These are phyloP conservation scores for Smutsia gigantea DNA, from an alignment of 2,797 vertebrate genomes.

Conservation along the genomic window DNA sequence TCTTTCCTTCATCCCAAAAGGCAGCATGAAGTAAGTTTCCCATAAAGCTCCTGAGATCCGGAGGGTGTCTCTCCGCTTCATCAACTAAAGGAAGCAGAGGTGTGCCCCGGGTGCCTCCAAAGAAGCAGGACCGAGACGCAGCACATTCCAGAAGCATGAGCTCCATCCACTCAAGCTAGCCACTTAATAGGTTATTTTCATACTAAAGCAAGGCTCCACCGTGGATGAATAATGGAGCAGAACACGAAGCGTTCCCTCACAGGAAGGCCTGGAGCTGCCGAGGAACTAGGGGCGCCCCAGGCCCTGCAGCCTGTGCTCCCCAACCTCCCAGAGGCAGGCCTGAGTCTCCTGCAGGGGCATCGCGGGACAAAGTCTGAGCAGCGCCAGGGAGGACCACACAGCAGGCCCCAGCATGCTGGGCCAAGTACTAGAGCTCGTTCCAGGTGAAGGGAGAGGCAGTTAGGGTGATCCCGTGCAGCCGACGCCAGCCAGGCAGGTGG, in stretches of 20 bases:
- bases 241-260: rapidly evolving
- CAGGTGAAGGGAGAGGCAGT: background rate
- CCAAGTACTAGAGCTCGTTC: rapidly evolving
- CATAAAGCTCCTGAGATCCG: rapidly evolving
- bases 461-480: rapidly evolving
- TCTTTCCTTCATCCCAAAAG: background rate
- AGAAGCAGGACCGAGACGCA: rapidly evolving
- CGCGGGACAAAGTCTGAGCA: rapidly evolving
- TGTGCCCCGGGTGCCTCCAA: rapidly evolving
- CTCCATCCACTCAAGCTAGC: background rate
- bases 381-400: rapidly evolving
- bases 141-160: too few species aligned
- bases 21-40: rapidly evolving
- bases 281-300: rapidly evolving
- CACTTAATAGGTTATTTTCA: rapidly evolving
- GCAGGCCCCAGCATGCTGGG: rapidly evolving
- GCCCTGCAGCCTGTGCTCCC: rapidly evolving
- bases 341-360: background rate
- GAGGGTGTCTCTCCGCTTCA: rapidly evolving
- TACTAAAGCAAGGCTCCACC: too few species aligned
- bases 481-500: rapidly evolving
- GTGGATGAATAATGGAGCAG: rapidly evolving
- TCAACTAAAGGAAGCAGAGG: background rate
- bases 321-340: rapidly evolving
- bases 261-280: rapidly evolving